These are phyloP conservation scores for Lophotis ruficrista DNA, from an alignment of 2,113 vertebrate genomes.

Conservation along the genomic window DNA sequence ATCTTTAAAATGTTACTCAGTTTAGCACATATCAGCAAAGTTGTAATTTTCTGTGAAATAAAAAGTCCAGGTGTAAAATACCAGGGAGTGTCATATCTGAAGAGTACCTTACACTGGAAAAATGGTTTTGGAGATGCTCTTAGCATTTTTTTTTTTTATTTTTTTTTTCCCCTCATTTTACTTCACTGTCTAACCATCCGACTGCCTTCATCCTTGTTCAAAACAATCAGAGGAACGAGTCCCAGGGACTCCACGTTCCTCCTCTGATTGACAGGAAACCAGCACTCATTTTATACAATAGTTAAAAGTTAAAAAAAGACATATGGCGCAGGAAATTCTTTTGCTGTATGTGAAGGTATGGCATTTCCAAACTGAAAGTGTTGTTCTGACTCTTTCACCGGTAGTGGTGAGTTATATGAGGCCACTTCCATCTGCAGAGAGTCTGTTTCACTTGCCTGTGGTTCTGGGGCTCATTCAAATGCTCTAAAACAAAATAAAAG, in stretches of 20 bases:
- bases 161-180: background rate
- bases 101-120: background rate
- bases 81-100: background rate
- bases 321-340: conserved; percentile 71
- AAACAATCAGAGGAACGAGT: background rate
- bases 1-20: background rate
- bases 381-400: conserved; percentile 61
- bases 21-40: background rate
- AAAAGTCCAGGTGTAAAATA: background rate
- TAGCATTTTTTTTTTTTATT: background rate
- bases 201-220: background rate
- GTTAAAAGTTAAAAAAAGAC: conserved; percentile 24
- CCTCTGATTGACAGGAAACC: conserved; percentile 40
- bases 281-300: conserved; percentile 19
- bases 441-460: conserved; percentile 74
- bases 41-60: background rate
- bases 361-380: conserved; percentile 64
- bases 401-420: conserved; percentile 75
- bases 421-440: conserved; percentile 67
- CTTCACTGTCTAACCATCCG: background rate
- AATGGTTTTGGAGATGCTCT: background rate
- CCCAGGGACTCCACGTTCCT: background rate
- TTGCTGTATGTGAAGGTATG: conserved; percentile 56
- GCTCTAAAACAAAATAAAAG: conserved; percentile 76
- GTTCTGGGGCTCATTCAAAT: conserved; percentile 76